Evolutionary conservation across 1,140 invertebrate species (phyloP), one percentile per base, ranked within the genome.

Genomic region (Lepidostoma basale): DNA sequence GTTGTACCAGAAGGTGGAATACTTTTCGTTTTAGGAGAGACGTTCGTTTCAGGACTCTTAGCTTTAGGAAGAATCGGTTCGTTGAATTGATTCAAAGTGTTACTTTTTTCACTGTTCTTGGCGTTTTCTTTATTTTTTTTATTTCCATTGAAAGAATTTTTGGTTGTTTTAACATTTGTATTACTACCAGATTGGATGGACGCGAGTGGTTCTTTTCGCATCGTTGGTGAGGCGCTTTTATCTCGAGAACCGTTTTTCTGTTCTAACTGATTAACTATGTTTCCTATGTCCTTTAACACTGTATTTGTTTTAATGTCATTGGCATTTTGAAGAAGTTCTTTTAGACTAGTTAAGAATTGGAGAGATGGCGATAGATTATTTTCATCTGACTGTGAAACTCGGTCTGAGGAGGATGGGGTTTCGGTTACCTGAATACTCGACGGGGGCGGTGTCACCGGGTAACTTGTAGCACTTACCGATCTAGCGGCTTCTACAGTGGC

Each of bases 401-500:
- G 33, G 16, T 33, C 59, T 3, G 47, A 60, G 59, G 70, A 72
- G 67, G 70, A 68, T 56, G 63, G 20, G 62, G 67, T 62, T 44
- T 52, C 49, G 30, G 40, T 4, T 56, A 44, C 52, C 45, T 40
- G 49, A 68, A 36, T 58, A 63, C 47, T 45, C 16, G 62, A 44
- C 12, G 25, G 28, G 30, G 40, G 58, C 28, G 40, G 44, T n/a
- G 26, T 42, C 16, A 44, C 45, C 54, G 45, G n/a, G 22, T 22
- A 54, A 52, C 68, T 72, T 14, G 20, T 18, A 33, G 33, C 18
- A 72, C 71, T 73, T 73, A 73, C 71, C 71, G 67, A 67, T 58
- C 67, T 60, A 56, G 52, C 67, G 14, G 56, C 71, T 67, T 69
- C 64, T 73, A 73, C 42, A 30, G 40, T 18, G 49, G 67, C 71